phyloP scores from a whole-genome alignment of 2,113 vertebrate species.

The Oncorhynchus keta region DNA sequence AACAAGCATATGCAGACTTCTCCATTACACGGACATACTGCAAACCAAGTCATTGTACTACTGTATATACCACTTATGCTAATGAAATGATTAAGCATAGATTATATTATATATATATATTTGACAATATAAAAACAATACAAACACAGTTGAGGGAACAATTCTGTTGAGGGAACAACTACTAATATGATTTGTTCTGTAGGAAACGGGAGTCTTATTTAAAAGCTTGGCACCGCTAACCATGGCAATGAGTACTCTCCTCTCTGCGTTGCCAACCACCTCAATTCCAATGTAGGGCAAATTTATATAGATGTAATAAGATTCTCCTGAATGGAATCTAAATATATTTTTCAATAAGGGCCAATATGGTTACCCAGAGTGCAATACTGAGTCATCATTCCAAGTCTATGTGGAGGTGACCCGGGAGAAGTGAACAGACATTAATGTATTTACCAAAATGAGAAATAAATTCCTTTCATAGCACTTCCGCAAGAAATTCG shows the following conservation, averaged over 20 bases:
- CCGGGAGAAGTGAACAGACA: background rate
- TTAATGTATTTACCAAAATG: background rate
- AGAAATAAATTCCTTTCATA: background rate
- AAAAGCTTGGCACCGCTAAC: background rate
- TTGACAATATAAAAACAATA: too few species aligned
- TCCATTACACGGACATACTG: too few species aligned
- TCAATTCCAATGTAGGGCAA: background rate
- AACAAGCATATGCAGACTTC: too few species aligned
- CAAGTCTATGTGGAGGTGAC: background rate
- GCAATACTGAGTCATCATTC: background rate
- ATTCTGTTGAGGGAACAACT: too few species aligned
- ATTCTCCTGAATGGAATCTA: background rate
- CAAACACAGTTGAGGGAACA: too few species aligned
- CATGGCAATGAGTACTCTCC: background rate
- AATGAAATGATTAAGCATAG: too few species aligned
- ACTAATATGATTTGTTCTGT: background rate
- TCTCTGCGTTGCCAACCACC: background rate
- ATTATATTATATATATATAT: too few species aligned
- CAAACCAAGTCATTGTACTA: too few species aligned
- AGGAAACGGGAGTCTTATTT: background rate
- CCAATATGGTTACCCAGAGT: background rate
- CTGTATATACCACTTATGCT: too few species aligned
- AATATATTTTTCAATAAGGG: constrained; percentile 1
- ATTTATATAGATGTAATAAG: background rate
- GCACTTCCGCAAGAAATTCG: background rate